These are phyloP conservation scores for Acanthornis magna DNA, from an alignment of 2,797 vertebrate species.

Conservation along the genomic window DNA sequence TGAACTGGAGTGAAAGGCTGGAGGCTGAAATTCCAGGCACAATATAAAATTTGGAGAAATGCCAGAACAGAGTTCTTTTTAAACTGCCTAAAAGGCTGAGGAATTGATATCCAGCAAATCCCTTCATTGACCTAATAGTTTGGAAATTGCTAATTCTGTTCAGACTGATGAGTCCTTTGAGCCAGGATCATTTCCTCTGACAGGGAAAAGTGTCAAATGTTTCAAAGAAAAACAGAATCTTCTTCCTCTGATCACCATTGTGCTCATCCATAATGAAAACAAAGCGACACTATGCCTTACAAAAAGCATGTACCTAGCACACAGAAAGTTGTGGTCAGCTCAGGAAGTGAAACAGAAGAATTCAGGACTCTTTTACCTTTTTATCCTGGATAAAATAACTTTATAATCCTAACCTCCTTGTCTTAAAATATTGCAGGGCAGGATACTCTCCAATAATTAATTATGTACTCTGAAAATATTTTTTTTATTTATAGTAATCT, in stretches of 20 bases:
- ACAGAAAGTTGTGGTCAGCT: background rate
- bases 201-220: constrained; percentile 34
- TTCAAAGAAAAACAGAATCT: constrained; percentile 43
- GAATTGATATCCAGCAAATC: constrained; percentile 52
- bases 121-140: constrained; percentile 26
- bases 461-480: background rate
- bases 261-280: constrained; percentile 37
- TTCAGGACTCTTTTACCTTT: background rate
- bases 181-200: constrained; percentile 53
- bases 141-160: constrained; percentile 48
- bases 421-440: background rate
- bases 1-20: constrained; percentile 55
- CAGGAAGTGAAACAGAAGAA: background rate
- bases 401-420: background rate
- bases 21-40: constrained; percentile 59
- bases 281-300: background rate
- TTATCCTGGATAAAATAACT: background rate
- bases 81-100: constrained; percentile 30
- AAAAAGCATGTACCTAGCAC: background rate
- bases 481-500: background rate
- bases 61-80: constrained; percentile 37
- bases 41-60: constrained; percentile 24
- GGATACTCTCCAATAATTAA: background rate
- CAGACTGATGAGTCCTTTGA: constrained; percentile 53
- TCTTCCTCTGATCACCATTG: constrained; percentile 15